Evolutionary conservation across 2,888 invertebrate genomes (phyloP).

Genomic region (Hedychridium roseum): DNA sequence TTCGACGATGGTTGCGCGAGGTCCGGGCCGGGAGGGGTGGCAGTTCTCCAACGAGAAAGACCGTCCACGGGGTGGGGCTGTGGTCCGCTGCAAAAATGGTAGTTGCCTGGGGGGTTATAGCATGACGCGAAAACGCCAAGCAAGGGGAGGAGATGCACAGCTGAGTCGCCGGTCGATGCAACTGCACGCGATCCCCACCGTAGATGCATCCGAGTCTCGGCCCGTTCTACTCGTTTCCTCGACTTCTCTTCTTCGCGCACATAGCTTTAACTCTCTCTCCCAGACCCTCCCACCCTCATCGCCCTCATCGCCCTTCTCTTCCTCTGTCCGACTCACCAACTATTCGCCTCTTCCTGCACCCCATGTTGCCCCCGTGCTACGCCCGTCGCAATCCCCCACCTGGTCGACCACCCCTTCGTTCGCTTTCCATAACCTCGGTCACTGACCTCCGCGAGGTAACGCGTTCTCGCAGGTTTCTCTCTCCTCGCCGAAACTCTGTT

Average conservation of each 20-base stretch:
- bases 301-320: slow-evolving; percentile 9
- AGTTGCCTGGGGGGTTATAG: slow-evolving; percentile 6
- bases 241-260: slow-evolving; percentile 16
- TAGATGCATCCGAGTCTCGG: slow-evolving; percentile 23
- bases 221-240: slow-evolving; percentile 20
- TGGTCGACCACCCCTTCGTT: slow-evolving; percentile 34
- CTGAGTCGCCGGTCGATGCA: slow-evolving; percentile 58
- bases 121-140: too few relatives aligned
- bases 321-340: slow-evolving; percentile 19
- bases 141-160: slow-evolving; percentile 48
- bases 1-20: slow-evolving; percentile 61
- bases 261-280: slow-evolving; percentile 6
- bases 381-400: slow-evolving; percentile 23
- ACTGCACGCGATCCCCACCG: slow-evolving; percentile 54
- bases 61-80: slow-evolving; percentile 20
- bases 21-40: slow-evolving; percentile 55
- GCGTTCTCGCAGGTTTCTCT: slow-evolving; percentile 29
- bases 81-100: slow-evolving; percentile 9
- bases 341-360: slow-evolving; percentile 17
- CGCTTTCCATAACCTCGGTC: slow-evolving; percentile 53
- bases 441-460: slow-evolving; percentile 57
- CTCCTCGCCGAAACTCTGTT: slow-evolving; percentile 17
- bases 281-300: slow-evolving; percentile 13
- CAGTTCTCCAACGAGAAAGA: too few relatives aligned
- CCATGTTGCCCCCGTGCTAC: slow-evolving; percentile 24